Evolutionary conservation across 2,888 invertebrate genomes (phyloP).

Genomic region (Crematogaster levior): DNA sequence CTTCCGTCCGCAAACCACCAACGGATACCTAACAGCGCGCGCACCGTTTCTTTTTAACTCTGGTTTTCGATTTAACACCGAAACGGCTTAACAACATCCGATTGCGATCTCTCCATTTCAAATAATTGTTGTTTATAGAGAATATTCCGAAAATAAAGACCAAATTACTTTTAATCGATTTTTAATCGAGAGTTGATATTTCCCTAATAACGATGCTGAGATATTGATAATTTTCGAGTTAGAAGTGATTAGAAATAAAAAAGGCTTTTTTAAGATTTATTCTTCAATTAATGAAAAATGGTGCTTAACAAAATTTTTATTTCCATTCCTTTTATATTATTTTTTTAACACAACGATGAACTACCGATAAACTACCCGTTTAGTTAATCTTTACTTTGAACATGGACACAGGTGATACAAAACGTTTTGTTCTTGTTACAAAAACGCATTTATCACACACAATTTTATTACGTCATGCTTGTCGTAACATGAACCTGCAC

Average conservation of each 20-base stretch:
- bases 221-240: constrained; percentile 5
- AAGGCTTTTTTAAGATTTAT: background rate
- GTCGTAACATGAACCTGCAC: constrained; percentile 29
- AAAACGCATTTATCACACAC: constrained; percentile 32
- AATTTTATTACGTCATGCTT: constrained; percentile 7
- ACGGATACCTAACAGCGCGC: background rate
- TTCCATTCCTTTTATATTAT: background rate
- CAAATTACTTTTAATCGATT: background rate
- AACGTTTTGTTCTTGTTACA: constrained; percentile 23
- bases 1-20: constrained; percentile 49
- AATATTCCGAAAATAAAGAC: background rate
- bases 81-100: background rate
- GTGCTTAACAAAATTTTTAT: background rate
- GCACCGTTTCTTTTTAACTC: background rate
- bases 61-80: background rate
- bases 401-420: background rate
- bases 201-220: background rate
- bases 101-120: background rate
- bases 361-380: too few relatives aligned
- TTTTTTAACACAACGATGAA: background rate
- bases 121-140: background rate
- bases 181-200: background rate
- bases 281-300: background rate
- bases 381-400: background rate
- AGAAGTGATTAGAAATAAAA: background rate